phyloP scores from a whole-genome alignment of 35 echinoderm and acorn worm species.

The Patiria miniata region DNA sequence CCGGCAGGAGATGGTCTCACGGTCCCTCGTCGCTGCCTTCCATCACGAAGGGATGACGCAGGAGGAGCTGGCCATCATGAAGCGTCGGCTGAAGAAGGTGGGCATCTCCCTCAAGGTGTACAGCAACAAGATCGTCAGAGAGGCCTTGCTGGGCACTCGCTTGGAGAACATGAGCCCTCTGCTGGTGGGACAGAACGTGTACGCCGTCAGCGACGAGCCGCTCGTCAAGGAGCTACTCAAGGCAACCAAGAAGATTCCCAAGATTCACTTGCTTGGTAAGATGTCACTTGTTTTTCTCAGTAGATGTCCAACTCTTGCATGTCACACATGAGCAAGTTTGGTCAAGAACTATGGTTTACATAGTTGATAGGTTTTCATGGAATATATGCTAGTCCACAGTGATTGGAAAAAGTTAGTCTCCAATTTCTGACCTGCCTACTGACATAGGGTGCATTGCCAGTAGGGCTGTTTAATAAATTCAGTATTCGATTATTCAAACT shows the following conservation, averaged over 20 bases:
- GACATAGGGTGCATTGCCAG: too few species aligned
- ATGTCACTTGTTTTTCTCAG: not conserved
- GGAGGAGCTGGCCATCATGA: constrained; percentile 43
- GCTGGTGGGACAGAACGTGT: constrained; percentile 56
- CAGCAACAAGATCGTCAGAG: constrained; percentile 29
- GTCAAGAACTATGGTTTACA: not conserved
- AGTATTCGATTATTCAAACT: too few species aligned
- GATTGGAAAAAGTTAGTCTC: too few species aligned
- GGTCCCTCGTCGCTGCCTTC: constrained; percentile 75
- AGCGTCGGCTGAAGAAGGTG: constrained; percentile 57
- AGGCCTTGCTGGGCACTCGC: constrained; percentile 39
- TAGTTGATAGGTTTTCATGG: not conserved
- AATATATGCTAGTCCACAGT: not conserved
- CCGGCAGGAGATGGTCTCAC: constrained; percentile 24
- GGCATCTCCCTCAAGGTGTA: constrained; percentile 60
- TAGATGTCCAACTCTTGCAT: too few species aligned
- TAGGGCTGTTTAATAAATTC: too few species aligned
- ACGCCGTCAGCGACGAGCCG: constrained; percentile 57
- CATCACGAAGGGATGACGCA: constrained; percentile 56
- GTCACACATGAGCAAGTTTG: not conserved
- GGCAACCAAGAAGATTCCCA: constrained; percentile 46
- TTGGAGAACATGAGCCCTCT: constrained; percentile 66
- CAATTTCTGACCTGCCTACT: too few species aligned
- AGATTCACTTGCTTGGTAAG: constrained; percentile 75
- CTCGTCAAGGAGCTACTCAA: constrained; percentile 85